Conservation (phyloP, 1,140 invertebrate genomes). For the Zaprionus nigranus region DNA sequence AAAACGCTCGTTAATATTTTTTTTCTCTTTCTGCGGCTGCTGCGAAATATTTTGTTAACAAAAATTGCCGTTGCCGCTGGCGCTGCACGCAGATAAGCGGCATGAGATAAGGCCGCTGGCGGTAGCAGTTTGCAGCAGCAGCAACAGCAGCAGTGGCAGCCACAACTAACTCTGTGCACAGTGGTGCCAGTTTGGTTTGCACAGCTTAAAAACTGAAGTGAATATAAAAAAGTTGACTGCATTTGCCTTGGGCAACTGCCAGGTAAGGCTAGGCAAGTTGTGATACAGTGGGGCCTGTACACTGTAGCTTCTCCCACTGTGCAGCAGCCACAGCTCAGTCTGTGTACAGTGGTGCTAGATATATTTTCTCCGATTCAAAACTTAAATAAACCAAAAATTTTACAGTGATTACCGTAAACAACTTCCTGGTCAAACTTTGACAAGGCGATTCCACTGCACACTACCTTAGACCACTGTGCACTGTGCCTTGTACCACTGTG, state of each 20-base stretch:
- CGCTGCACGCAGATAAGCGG: conserved; percentile 66
- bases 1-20: conserved; percentile 67
- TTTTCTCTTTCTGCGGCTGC: conserved; percentile 42
- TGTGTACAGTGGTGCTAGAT: conserved; percentile 11
- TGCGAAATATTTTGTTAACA: conserved; percentile 78
- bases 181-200: background rate
- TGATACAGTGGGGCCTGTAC: too few species aligned
- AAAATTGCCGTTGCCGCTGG: conserved; percentile 64
- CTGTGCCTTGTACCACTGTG: conserved; percentile 32
- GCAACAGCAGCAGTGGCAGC: conserved; percentile 41
- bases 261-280: too few species aligned
- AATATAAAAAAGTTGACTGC: too few species aligned
- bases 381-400: too few species aligned
- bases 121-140: conserved; percentile 39
- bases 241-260: too few species aligned
- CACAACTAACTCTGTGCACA: conserved; percentile 6
- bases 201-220: background rate
- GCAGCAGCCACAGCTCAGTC: background rate
- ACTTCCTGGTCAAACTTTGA: too few species aligned
- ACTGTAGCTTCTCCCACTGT: too few species aligned
- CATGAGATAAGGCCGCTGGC: conserved; percentile 65
- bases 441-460: too few species aligned
- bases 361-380: too few species aligned
- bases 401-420: too few species aligned
- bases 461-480: background rate